Evolutionary conservation across 2,797 vertebrate species (phyloP), one percentile per base, ranked within the genome.

Genomic region (Austrolebias charrua): DNA sequence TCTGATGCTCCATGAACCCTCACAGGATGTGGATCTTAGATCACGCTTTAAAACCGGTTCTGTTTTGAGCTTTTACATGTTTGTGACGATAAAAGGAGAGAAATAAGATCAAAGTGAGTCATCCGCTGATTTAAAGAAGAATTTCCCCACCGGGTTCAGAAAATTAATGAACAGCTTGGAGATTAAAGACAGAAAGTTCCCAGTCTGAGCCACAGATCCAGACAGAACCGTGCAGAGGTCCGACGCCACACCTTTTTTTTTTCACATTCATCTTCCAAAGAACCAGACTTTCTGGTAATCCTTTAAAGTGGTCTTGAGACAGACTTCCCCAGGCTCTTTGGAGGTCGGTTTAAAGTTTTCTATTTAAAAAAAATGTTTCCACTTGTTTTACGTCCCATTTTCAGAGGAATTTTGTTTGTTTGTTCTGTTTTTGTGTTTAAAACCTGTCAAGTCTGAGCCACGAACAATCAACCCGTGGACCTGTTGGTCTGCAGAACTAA

Each of bases 1-100:
- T 24, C 24, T 24, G 24, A 24, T 24, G 24, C 24, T 24, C 24
- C 24, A 24, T 24, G 24, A 24, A 24, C 24, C 24, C 24, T 24
- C 24, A 24, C 24, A 24, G 24, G 24, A 24, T 24, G 24, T 24
- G 24, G 24, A 24, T 24, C 24, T 24, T 24, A 24, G 24, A 24
- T 24, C 24, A 2, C 24, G 24, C 1, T 24, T 24, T 24, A 24
- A 8, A 35, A 8, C 33, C 2, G 33, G 7, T 35, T 35, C 45
- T 54, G 63, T 61, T 79, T 66, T 74, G 60, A 73, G 63, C 20
- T 16, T 60, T 59, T 49, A 47, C 61, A 47, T 63, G 9, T 78
- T 54, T 29, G 60, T 68, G 65, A 73, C 60, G 66, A 76, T 75
- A 63, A 70, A 43, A 66, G 7, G 33, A 35, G 24, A 24, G 3